Evolutionary conservation across 2,797 vertebrate genomes (phyloP).

Genomic region (Pseudocheirus occidentalis): DNA sequence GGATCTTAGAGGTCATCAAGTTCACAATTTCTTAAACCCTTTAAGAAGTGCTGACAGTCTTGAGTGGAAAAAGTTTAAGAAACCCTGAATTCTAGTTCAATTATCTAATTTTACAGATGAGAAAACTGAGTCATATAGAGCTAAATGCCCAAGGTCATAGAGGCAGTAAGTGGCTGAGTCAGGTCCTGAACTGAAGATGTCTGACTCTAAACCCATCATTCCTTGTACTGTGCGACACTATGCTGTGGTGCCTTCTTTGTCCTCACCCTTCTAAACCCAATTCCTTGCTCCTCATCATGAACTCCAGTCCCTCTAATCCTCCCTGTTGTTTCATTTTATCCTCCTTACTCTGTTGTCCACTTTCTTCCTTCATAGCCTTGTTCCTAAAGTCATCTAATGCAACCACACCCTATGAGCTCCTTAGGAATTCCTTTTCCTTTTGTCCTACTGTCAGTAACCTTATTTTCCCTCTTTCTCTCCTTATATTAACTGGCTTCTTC

Average conservation of each 20-base stretch:
- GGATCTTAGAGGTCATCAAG: no score
- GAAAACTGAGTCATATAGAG: not conserved
- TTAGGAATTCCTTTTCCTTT: not conserved
- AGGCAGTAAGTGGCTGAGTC: no score
- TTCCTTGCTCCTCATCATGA: not conserved
- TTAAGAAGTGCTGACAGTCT: no score
- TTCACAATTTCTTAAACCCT: no score
- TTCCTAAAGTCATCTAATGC: not conserved
- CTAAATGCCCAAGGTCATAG: not conserved
- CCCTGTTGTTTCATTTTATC: not conserved
- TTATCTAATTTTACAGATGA: not conserved
- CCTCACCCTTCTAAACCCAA: not conserved
- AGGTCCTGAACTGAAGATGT: no score
- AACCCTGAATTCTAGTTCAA: not conserved
- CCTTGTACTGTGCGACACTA: not conserved
- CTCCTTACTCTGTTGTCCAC: not conserved
- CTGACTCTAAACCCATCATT: not conserved
- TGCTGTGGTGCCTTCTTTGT: not conserved
- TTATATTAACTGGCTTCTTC: not conserved
- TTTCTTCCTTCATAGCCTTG: not conserved
- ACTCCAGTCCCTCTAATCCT: not conserved
- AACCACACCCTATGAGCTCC: not conserved
- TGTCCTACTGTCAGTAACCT: not conserved
- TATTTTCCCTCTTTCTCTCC: not conserved
- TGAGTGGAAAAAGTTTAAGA: no score